These are phyloP conservation scores for Cyanocitta stelleri DNA, from an alignment of 2,113 vertebrate species.

Conservation along the genomic window DNA sequence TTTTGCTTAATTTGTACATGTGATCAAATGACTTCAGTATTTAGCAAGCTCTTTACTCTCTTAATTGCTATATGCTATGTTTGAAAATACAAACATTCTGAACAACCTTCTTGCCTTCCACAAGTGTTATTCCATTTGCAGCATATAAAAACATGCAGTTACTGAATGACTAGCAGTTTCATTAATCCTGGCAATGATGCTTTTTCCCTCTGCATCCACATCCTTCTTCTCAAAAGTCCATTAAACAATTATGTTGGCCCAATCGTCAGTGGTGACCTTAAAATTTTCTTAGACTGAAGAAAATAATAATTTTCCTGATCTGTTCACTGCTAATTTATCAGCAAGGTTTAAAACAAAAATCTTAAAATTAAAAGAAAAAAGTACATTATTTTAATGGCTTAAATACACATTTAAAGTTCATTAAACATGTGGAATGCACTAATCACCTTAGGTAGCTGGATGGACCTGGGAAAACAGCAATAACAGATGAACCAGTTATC, in stretches of 20 bases:
- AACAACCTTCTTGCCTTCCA: neutral
- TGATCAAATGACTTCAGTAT: neutral
- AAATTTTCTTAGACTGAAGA: neutral
- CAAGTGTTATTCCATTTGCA: neutral
- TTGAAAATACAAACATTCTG: neutral
- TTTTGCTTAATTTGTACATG: neutral
- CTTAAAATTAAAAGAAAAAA: neutral
- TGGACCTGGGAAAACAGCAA: neutral
- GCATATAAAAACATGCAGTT: neutral
- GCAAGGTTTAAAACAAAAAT: neutral
- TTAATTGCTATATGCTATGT: neutral
- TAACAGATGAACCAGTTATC: neutral
- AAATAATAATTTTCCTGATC: neutral
- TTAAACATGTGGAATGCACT: neutral
- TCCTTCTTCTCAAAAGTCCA: neutral
- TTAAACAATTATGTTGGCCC: neutral
- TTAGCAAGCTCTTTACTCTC: neutral
- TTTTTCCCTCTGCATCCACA: neutral
- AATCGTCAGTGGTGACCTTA: neutral
- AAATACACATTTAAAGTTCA: neutral
- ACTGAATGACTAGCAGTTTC: neutral
- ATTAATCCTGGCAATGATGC: neutral
- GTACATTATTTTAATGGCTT: neutral
- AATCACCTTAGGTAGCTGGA: neutral
- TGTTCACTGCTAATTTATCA: neutral